Base-by-base conservation (phyloP, 92 coral and sea anemone genomes). In the Micromussa lordhowensis region DNA sequence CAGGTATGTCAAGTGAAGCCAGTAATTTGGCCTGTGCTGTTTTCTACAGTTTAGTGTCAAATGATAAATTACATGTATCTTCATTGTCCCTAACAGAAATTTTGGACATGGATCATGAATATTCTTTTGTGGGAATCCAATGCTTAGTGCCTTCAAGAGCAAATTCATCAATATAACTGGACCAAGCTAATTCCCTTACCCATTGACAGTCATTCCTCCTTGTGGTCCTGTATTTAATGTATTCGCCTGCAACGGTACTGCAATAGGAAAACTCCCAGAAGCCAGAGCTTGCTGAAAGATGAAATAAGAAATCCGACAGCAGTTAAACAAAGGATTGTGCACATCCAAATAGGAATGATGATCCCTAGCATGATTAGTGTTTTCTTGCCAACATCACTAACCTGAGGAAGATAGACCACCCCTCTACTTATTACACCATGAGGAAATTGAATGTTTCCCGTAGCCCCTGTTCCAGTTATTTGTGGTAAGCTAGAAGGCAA, bases 371-470 rank as follows among this genome's bases (percentile, higher is more conserved):
- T 2, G 28, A 14, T 34, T 32, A 22, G 32, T 16, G 40, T 30
- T 71, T 17, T 32, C 44, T 34, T 32, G 21, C n/a, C 38, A 32
- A 2, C 40, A 6, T 15, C 66, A 68, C 69, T 21, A 44, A 98
- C 99, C 98, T 98, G 99, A 12, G 99, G 99, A 53, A 98, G 96
- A 86, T 96, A 98, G 55, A 98, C 99, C 1, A 98, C 99, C 21
- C 99, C 99, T 44, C 97, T 98, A 90, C 96, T 96, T 31, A 98
- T 94, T 22, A 98, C 96, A 16, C 99, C 99, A 88, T 93, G 98
- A 53, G 98, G 99, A 81, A 98, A 96, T 69, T 98, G 99, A 31
- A 98, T 78, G 63, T 90, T 94, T 0, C 96, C 75, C 34, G 96
- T 68, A 14, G 95, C 80, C 24, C 87, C 87, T 49, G 91, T n/a